Base-by-base conservation (phyloP, 2,888 invertebrate genomes). In the Microplitis manilae region DNA sequence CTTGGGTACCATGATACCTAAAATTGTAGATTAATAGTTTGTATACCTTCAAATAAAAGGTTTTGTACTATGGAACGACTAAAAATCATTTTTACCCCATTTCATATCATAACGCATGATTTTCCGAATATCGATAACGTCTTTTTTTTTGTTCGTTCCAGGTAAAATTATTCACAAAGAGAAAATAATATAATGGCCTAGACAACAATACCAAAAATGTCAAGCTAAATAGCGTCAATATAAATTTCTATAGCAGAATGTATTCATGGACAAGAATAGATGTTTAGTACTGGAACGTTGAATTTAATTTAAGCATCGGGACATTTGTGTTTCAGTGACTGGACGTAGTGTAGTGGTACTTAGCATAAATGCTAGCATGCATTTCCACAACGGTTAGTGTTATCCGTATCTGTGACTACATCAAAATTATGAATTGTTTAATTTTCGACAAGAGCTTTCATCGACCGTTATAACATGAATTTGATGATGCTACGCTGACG, bases 251-350 rank as follows among this genome's bases (percentile, higher is more conserved):
- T 62, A 62, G 8, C 20, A 15, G 4, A 20, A 62, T 17, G 20
- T 62, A 38, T 67, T 38, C 4, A 67, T n/a, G 7, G 40, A 67
- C 8, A 39, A 6, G 9, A 8, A 50, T 50, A 50, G 59, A 70
- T 68, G 40, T 71, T 60, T 68, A 76, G 79, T 73, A 75, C 67
- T 72, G 68, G 79, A 78, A 77, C 77, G 78, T 78, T 73, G 77
- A 79, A 81, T 83, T 82, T 79, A 82, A 83, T 80, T 77, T 77
- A 74, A 82, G 80, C 79, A 75, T 73, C 75, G 76, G 67, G 64
- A 74, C 73, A 79, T 81, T 79, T 81, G 77, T 78, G 75, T 76
- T 59, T 68, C 68, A 81, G 76, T 79, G 77, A 79, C 75, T 65
- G 60, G 67, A 20, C 30, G 59, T 70, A 59, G 39, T 68, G 30